Evolutionary conservation across 92 coral and sea anemone genomes (phyloP).

Genomic region (Nematostella vectensis): DNA sequence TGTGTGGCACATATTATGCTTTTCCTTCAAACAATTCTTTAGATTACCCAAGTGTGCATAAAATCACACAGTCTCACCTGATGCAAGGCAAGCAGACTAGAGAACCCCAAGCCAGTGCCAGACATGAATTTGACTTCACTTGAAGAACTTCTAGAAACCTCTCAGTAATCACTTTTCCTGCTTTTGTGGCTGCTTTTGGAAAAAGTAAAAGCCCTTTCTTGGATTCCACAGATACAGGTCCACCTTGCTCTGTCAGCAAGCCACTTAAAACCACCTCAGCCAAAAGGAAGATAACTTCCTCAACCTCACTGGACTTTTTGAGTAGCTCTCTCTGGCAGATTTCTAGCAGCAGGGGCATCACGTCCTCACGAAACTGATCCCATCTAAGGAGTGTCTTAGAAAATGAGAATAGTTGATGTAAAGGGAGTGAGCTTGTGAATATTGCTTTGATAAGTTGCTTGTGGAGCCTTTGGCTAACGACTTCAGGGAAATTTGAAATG

Average conservation of each 20-base stretch:
- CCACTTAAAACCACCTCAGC: constrained; percentile 30
- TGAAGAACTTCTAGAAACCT: constrained; percentile 31
- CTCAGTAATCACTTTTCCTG: constrained; percentile 36
- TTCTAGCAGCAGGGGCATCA: constrained; percentile 45
- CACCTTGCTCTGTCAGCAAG: constrained; percentile 22
- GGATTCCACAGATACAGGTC: constrained; percentile 18
- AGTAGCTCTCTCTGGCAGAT: constrained; percentile 45
- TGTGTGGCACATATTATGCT: no score
- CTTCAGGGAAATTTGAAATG: constrained; percentile 42
- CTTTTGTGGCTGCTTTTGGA: constrained; percentile 55
- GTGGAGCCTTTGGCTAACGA: constrained; percentile 32
- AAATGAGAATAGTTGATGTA: constrained; percentile 32
- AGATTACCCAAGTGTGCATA: no score
- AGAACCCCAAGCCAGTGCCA: constrained; percentile 55
- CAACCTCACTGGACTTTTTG: constrained; percentile 17
- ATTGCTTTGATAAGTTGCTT: constrained; percentile 30
- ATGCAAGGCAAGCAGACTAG: constrained; percentile 72
- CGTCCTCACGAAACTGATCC: constrained; percentile 37
- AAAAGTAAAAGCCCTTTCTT: constrained; percentile 45
- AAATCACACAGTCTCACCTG: no score
- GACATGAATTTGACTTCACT: constrained; percentile 12
- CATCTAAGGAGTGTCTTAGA: constrained; percentile 50
- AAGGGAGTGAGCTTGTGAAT: constrained; percentile 24
- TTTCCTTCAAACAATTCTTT: no score
- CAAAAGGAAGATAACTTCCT: constrained; percentile 46